Evolutionary conservation across 2,888 invertebrate genomes (phyloP).

Genomic region (Andrena bucephala): DNA sequence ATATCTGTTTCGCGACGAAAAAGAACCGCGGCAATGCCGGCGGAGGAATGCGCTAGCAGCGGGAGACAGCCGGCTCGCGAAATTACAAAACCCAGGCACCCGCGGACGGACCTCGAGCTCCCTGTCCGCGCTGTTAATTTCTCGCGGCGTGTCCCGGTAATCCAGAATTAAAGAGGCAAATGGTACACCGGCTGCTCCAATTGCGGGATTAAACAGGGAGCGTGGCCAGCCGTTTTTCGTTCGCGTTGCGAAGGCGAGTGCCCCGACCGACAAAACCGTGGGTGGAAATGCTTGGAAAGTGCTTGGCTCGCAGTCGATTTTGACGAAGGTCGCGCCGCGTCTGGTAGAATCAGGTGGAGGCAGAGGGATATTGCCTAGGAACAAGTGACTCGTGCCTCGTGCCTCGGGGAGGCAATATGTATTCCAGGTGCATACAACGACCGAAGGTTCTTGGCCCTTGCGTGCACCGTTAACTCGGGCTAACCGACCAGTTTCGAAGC

Average conservation of each 20-base stretch:
- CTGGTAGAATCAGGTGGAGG: slow-evolving; percentile 18
- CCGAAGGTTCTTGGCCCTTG: slow-evolving; percentile 64
- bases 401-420: slow-evolving; percentile 39
- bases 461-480: slow-evolving; percentile 62
- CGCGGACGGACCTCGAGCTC: slow-evolving; percentile 19
- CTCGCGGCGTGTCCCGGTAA: slow-evolving; percentile 19
- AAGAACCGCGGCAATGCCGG: neutral
- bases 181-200: neutral
- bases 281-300: slow-evolving; percentile 2
- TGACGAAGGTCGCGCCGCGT: slow-evolving; percentile 48
- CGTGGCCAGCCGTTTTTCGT: neutral
- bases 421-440: slow-evolving; percentile 53
- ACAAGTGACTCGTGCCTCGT: slow-evolving; percentile 13
- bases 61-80: neutral
- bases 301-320: slow-evolving; percentile 35
- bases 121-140: slow-evolving; percentile 32
- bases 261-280: neutral
- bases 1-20: neutral
- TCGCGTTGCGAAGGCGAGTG: neutral
- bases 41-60: neutral
- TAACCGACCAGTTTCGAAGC: slow-evolving; percentile 59
- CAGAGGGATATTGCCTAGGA: slow-evolving; percentile 31
- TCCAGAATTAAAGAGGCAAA: slow-evolving; percentile 40
- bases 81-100: slow-evolving; percentile 6
- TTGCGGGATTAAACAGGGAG: slow-evolving; percentile 38